These are phyloP conservation scores for Anisognathus igniventris DNA, from an alignment of 2,797 vertebrate genomes.

Conservation along the genomic window DNA sequence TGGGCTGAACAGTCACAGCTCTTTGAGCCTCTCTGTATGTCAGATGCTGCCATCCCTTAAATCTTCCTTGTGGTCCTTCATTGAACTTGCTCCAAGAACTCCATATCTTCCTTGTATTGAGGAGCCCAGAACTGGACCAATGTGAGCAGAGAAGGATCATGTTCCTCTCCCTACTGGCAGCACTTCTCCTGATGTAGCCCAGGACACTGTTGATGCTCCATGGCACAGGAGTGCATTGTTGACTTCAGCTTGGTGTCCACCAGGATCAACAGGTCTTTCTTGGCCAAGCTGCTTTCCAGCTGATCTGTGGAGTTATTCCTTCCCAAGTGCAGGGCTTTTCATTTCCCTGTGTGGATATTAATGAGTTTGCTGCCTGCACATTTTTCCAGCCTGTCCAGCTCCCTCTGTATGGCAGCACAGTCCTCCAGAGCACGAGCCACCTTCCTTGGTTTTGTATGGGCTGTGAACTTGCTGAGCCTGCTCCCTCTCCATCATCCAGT, in stretches of 20 bases:
- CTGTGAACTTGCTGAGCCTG: neutral
- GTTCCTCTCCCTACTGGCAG: neutral
- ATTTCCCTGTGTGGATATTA: neutral
- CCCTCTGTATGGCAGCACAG: neutral
- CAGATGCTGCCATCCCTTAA: neutral
- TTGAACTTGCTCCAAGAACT: neutral
- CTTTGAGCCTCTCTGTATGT: neutral
- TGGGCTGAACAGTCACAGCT: neutral
- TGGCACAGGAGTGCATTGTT: neutral
- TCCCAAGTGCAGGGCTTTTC: neutral
- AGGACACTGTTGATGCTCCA: neutral
- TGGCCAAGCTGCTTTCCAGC: neutral
- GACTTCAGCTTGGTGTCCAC: neutral
- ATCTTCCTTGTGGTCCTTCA: neutral
- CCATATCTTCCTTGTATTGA: neutral
- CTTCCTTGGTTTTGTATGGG: neutral
- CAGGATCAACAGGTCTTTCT: neutral
- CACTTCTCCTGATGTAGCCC: neutral
- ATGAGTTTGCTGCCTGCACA: neutral
- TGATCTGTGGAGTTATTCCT: neutral
- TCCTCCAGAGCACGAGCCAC: neutral
- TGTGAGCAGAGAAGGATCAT: neutral
- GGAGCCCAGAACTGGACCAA: neutral
- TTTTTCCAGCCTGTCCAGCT: neutral
- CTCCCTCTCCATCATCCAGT: neutral